A percentile compares a stretch with the other conserved stretches of the same genome.
Conservation (phyloP, 2,797 vertebrate species). For the Peromyscus eremicus region DNA sequence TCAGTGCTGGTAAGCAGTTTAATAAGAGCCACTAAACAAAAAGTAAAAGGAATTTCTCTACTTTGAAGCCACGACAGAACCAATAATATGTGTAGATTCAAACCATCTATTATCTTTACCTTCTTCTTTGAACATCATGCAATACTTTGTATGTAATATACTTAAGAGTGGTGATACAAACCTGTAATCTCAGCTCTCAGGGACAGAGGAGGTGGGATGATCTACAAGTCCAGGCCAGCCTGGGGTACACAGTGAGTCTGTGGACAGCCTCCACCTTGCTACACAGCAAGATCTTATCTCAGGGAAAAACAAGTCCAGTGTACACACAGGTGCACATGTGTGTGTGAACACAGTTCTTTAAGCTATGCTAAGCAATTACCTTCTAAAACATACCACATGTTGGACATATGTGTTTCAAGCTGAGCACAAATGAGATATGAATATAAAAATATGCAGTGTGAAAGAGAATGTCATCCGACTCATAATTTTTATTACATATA, state of each 20-base stretch:
- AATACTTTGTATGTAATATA: neutral
- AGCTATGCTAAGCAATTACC: neutral
- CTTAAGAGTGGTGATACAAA: no score
- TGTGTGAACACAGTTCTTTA: neutral
- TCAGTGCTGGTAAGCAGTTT: neutral
- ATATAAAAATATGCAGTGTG: constrained; percentile 24
- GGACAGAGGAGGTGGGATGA: no score
- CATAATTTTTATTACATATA: constrained; percentile 5
- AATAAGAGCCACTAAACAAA: neutral
- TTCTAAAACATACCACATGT: neutral
- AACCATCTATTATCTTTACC: neutral
- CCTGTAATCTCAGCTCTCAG: neutral
- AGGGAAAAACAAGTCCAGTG: neutral
- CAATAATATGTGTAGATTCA: neutral
- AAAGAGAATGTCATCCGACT: constrained; percentile 31
- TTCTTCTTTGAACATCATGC: neutral
- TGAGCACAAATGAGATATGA: neutral
- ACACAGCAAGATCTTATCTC: neutral
- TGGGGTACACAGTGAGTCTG: neutral
- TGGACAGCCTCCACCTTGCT: no score
- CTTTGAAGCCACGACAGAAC: neutral
- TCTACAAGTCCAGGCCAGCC: neutral
- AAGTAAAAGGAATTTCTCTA: neutral
- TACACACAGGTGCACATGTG: neutral
- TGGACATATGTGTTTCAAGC: neutral